Percentiles rank a stretch among this genome's conserved stretches.
Conservation (phyloP, 2,797 vertebrate species). For the Hybognathus amarus region DNA sequence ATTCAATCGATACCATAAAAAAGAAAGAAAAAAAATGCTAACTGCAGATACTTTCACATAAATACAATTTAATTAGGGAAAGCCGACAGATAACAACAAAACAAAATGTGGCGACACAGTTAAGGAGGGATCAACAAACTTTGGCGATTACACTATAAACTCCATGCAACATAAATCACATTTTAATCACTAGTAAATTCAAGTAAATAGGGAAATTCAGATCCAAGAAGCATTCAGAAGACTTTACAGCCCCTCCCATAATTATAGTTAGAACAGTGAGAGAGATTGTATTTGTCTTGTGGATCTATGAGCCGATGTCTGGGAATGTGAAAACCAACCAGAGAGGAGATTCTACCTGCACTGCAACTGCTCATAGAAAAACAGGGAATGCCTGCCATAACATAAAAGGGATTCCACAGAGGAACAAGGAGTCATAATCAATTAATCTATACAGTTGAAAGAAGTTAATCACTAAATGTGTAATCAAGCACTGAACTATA, state of each 20-base stretch:
- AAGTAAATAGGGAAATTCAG: constrained; percentile 31
- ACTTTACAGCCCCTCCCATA: constrained; percentile 37
- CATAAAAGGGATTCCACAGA: constrained; percentile 62
- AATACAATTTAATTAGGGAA: neutral
- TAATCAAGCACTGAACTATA: neutral
- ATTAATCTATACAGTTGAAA: neutral
- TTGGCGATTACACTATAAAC: neutral
- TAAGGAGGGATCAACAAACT: neutral
- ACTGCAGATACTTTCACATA: neutral
- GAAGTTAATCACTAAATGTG: neutral
- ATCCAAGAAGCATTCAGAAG: constrained; percentile 4
- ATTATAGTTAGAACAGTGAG: constrained; percentile 16
- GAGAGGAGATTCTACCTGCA: constrained; percentile 69
- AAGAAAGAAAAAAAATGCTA: neutral
- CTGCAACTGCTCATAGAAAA: constrained; percentile 69
- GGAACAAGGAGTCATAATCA: constrained; percentile 2
- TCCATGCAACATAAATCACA: neutral
- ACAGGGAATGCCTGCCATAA: constrained; percentile 16
- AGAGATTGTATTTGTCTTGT: constrained; percentile 31
- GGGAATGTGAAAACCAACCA: constrained; percentile 73
- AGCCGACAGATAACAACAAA: neutral
- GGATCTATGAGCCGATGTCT: constrained; percentile 76
- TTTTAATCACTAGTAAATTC: constrained; percentile 16
- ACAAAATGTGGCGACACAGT: neutral
- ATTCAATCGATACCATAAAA: neutral